Evolutionary conservation across 2,797 vertebrate species (phyloP).

Genomic region (Echeneis naucrates): DNA sequence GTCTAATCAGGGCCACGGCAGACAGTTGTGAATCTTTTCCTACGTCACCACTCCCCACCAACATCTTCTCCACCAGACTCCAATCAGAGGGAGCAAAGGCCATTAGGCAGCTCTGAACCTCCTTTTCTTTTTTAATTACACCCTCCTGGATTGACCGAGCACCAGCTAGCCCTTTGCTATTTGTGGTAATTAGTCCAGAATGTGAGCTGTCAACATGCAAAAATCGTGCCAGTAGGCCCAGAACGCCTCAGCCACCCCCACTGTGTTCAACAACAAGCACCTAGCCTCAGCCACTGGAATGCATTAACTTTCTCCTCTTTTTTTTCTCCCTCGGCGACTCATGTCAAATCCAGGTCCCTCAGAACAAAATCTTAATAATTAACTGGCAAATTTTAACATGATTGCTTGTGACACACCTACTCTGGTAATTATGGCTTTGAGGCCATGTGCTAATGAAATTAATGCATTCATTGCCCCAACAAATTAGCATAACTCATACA

Average conservation of each 20-base stretch:
- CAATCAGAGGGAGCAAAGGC: conserved; percentile 71
- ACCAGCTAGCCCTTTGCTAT: conserved; percentile 81
- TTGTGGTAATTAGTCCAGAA: conserved; percentile 86
- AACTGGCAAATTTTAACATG: conserved; percentile 99
- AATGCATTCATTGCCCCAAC: conserved; percentile 99
- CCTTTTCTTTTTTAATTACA: conserved; percentile 83
- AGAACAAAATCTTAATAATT: conserved; percentile 99
- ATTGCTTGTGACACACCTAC: conserved; percentile 99
- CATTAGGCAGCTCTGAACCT: conserved; percentile 79
- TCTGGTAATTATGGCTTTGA: conserved; percentile 99
- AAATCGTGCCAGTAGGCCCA: conserved; percentile 72
- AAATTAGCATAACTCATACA: conserved; percentile 99
- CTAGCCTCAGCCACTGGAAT: conserved; percentile 75
- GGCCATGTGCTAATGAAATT: conserved; percentile 99
- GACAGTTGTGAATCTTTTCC: conserved; percentile 43
- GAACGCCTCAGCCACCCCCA: conserved; percentile 61
- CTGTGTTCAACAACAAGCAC: conserved; percentile 75
- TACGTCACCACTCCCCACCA: conserved; percentile 47
- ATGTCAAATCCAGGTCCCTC: conserved; percentile 95
- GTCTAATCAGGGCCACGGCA: conserved; percentile 66
- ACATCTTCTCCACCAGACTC: conserved; percentile 58
- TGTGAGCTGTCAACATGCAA: conserved; percentile 85
- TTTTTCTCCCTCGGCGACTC: conserved; percentile 89
- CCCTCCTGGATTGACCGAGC: conserved; percentile 82
- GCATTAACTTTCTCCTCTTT: conserved; percentile 75